Percentiles rank a stretch among this genome's conserved stretches.
phyloP scores from a whole-genome alignment of 2,888 invertebrate species.

The Auanema sp. region DNA sequence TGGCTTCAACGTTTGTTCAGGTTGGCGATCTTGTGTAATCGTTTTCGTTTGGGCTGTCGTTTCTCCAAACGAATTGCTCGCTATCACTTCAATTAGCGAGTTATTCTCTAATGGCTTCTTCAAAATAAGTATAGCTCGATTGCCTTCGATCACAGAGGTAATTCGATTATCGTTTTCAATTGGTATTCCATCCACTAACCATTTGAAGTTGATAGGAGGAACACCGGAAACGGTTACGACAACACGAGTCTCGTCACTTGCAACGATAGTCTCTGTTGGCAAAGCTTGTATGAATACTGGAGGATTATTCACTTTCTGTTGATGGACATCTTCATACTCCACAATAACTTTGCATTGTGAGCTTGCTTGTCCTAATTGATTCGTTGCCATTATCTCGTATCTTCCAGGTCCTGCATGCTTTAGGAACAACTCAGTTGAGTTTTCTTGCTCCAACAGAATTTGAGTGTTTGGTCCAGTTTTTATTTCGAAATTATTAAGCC shows the following conservation, averaged over 20 bases:
- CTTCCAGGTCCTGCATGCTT: constrained; percentile 41
- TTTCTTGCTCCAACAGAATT: constrained; percentile 32
- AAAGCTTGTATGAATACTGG: constrained; percentile 40
- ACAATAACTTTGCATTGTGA: constrained; percentile 51
- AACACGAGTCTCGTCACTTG: constrained; percentile 29
- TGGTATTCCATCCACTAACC: constrained; percentile 34
- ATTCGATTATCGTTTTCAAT: constrained; percentile 13
- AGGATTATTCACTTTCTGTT: constrained; percentile 5
- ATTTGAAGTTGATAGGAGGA: constrained; percentile 28
- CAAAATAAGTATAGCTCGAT: constrained; percentile 31
- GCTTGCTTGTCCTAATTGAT: constrained; percentile 48
- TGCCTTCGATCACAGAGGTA: constrained; percentile 20
- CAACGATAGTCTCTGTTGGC: constrained; percentile 29
- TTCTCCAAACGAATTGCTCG: constrained; percentile 4
- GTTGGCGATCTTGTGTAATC: background rate
- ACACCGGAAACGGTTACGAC: constrained; percentile 34
- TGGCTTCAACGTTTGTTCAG: background rate
- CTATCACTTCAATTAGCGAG: constrained; percentile 6
- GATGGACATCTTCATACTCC: constrained; percentile 29
- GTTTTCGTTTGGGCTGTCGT: background rate
- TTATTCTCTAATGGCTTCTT: constrained; percentile 23
- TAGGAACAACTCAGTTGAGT: constrained; percentile 41
- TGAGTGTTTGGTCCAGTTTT: constrained; percentile 32
- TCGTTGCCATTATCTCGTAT: constrained; percentile 52
- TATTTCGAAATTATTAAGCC: constrained; percentile 57